Evolutionary conservation across 2,888 invertebrate species (phyloP), one percentile per base, ranked within the genome.

Genomic region (Elgonia sp.): DNA sequence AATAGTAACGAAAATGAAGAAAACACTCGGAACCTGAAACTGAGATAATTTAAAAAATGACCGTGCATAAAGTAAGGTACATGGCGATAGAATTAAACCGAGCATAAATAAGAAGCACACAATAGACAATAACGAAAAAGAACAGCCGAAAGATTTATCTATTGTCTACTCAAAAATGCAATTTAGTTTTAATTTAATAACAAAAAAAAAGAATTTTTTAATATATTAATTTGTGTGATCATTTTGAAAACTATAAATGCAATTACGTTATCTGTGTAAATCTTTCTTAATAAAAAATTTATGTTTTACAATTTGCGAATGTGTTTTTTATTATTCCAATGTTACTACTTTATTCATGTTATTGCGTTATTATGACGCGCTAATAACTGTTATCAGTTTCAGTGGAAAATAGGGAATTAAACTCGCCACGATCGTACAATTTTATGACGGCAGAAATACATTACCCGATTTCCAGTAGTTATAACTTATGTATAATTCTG

Each of bases 1-100:
- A 73, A 73, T 73, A 73, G 73, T 57, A 60, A 73, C 57, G 73
- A 73, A 73, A 73, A 60, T 42, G 60, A 55, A 42, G 60, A 72
- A 72, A 40, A 60, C 57, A 57, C 57, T 57, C 20, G 20, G 40
- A 21, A 42, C 42, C 60, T 73, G 42, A 42, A 42, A 73, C 21
- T 12, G 42, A 60, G 73, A 60, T 73, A 60, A 60, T 42, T 70
- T 73, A 60, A 73, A 73, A 73, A 42, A 73, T 60, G 42, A 42
- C 21, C 18, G 53, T 18, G 42, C n/a, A 70, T 70, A 37, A 53
- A 29, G 18, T 16, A 53, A 50, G 42, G 37, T n/a, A 53, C 29
- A 29, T 16, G 70, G 18, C 10, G 53, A 70, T 42, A 46, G 42
- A 60, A 73, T 21, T 60, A 73, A 73, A 37, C 70, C 21, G n/a